Evolutionary conservation across 2,113 vertebrate genomes (phyloP), one percentile per base, ranked within the genome.

Genomic region (Anser cygnoides): DNA sequence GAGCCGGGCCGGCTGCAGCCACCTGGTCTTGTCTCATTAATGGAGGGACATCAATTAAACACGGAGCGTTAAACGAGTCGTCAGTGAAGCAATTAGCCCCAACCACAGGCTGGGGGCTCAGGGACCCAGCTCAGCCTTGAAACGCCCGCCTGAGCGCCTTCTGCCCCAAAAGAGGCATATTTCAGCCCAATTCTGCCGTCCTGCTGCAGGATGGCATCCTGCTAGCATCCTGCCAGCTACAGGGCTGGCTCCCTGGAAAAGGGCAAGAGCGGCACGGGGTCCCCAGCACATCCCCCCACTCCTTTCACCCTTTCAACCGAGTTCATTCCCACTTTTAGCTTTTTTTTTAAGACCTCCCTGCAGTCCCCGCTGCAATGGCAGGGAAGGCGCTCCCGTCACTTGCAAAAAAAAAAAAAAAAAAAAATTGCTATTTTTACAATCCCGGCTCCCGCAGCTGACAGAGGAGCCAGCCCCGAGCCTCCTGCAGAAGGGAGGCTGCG

Each of bases 361-460:
- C 93, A 87, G 92, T 92, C 77, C 74, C 71, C 1, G 2, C 95
- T 92, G 90, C 13, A 68, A 87, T 67, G 82, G 92, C 95, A 93
- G 71, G 82, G 84, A 95, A 85, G 89, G 62, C 0, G 33, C 67
- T 93, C 84, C 85, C 5, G 5, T 68, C 26, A 11, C 4, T 10
- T 88, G 93, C 3, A 4, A 81, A 86, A 75, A 74, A 6, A 78
- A 84, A 71, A n/a, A 33, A 5, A 35, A 87, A 80, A 78, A 65
- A 80, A 55, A 49, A 2, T 1, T 68, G 87, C 96, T 96, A 96
- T 96, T 96, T 96, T 95, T 96, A 97, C 94, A 68, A 85, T 66
- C 12, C 62, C 29, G 1, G 92, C 92, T 95, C 6, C 22, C 50
- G 26, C 13, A 73, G 63, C 72, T 85, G 93, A 3, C 2, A 68